Evolutionary conservation across 2,113 vertebrate genomes (phyloP).

Genomic region (Perca schrenkii): DNA sequence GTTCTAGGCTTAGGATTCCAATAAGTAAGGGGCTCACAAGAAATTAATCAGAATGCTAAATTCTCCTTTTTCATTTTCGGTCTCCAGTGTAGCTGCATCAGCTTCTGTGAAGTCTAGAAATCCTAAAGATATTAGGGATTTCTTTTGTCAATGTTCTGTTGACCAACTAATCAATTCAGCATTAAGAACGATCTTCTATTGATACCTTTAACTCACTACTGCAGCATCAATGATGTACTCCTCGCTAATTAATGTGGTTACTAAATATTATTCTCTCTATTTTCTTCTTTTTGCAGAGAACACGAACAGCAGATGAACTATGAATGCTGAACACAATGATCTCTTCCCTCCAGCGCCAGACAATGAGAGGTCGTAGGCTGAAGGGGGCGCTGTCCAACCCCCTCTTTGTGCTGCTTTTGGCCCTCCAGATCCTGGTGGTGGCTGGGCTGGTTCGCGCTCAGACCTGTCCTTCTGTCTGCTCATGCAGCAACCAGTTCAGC

Average conservation of each 20-base stretch:
- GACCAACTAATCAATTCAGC: background rate
- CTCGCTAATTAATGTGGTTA: slow-evolving; percentile 1
- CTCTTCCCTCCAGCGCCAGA: slow-evolving; percentile 99
- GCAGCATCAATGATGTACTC: background rate
- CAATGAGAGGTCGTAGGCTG: slow-evolving; percentile 99
- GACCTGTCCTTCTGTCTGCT: slow-evolving; percentile 86
- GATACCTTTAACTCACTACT: background rate
- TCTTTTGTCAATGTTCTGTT: no score
- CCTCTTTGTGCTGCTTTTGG: slow-evolving; percentile 96
- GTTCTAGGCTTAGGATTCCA: slow-evolving; percentile 39
- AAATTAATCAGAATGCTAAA: slow-evolving; percentile 32
- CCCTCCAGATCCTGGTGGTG: slow-evolving; percentile 97
- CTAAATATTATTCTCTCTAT: slow-evolving; percentile 41
- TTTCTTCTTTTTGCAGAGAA: slow-evolving; percentile 88
- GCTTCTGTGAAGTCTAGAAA: slow-evolving; percentile 47
- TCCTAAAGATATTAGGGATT: no score
- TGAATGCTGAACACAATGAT: slow-evolving; percentile 99
- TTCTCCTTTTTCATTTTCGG: slow-evolving; percentile 53
- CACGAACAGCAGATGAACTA: slow-evolving; percentile 96
- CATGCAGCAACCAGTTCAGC: slow-evolving; percentile 87
- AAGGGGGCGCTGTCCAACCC: slow-evolving; percentile 99
- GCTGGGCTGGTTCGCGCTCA: slow-evolving; percentile 91
- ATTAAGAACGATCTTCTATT: background rate
- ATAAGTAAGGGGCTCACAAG: slow-evolving; percentile 32
- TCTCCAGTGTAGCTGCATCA: slow-evolving; percentile 43